Evolutionary conservation across 2,797 vertebrate species (phyloP), one percentile per base, ranked within the genome.

Genomic region (Adelosebastes latens): DNA sequence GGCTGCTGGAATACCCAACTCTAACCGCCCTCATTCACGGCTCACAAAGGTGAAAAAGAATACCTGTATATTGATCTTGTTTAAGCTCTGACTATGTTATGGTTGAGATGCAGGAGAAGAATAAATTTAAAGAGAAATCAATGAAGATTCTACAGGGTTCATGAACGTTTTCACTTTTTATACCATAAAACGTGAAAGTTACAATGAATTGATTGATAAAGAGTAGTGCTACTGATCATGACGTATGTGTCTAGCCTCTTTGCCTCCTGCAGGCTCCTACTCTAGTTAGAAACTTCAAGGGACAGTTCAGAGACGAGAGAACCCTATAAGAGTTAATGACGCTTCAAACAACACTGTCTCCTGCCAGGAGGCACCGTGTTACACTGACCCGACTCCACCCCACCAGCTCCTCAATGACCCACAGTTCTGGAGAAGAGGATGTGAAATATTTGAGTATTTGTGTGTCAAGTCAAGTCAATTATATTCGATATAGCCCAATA

Each of bases 331-430:
- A 84, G 90, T 91, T 91, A 94, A 94, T 92, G 82, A 92, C 70
- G 90, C 93, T 83, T 90, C 64, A 92, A 93, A 94, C 81, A 88
- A 88, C 83, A 77, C 63, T 42, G 69, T 88, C 88, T 92, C 87
- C 83, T 79, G 81, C 86, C 85, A 84, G 77, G 83, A 91, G 89
- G 77, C 85, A 67, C 83, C 27, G 18, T 68, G 85, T 70, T 72
- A 81, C 49, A 68, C 78, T 83, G 80, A 88, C 87, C 82, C 6
- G 13, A 83, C 72, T 73, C 81, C 84, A 87, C 46, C 79, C 58
- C 61, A 72, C 29, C 27, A 46, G 59, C 71, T 82, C 76, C 75
- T 82, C 61, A 63, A 24, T 86, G 86, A 89, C 79, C 66, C 61
- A 75, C 18, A 60, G 27, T 13, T 72, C 56, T 36, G 2, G 12